These are phyloP conservation scores for Ceriagrion tenellum DNA, from an alignment of 2,888 invertebrate genomes.

Conservation along the genomic window DNA sequence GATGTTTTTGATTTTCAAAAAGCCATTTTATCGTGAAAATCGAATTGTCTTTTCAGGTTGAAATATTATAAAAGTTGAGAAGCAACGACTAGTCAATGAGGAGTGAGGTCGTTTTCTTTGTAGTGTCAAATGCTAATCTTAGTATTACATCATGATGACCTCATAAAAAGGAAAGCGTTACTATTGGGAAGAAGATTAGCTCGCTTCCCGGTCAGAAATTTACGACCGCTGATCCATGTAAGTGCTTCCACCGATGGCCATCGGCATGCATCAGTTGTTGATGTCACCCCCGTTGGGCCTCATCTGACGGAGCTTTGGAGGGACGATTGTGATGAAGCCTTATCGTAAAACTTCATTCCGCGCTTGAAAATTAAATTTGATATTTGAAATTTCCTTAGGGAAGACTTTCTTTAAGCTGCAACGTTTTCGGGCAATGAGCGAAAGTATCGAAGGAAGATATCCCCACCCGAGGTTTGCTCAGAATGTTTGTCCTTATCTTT, in stretches of 20 bases:
- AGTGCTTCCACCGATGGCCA: not conserved
- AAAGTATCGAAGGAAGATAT: not conserved
- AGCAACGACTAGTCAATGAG: no score
- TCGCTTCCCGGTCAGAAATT: not conserved
- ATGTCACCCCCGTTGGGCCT: not conserved
- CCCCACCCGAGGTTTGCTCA: not conserved
- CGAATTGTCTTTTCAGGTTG: no score
- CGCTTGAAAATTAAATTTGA: no score
- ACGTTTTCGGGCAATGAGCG: not conserved
- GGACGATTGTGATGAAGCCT: not conserved
- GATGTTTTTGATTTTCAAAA: no score
- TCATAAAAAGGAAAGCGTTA: not conserved
- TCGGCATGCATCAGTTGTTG: not conserved
- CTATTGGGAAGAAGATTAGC: not conserved
- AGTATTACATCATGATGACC: not conserved
- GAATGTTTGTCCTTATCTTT: not conserved
- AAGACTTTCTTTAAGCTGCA: not conserved
- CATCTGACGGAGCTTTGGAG: not conserved
- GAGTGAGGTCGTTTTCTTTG: no score
- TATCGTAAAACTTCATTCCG: not conserved
- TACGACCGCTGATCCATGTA: not conserved
- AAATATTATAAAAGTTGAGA: no score
- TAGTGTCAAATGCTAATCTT: not conserved
- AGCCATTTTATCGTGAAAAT: no score
- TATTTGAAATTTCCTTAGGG: not conserved